phyloP scores from a whole-genome alignment of 2,113 vertebrate species.

The Gymnocephalus cernua region DNA sequence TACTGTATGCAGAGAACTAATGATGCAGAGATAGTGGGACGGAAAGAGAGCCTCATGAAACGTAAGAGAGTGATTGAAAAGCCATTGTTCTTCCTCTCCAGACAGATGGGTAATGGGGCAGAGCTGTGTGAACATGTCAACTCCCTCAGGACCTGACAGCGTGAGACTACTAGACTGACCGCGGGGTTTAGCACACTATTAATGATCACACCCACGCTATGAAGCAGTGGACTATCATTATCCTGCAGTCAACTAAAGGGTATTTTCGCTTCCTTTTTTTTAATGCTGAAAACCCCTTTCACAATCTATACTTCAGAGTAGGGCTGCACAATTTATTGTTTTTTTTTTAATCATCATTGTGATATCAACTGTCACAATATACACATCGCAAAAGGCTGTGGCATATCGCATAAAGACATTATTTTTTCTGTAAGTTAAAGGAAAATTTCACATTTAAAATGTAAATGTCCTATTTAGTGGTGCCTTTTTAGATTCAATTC shows the following conservation, averaged over 20 bases:
- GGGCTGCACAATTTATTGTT: too few relatives aligned
- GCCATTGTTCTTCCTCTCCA: slow-evolving; percentile 57
- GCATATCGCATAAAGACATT: too few relatives aligned
- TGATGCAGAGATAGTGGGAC: slow-evolving; percentile 41
- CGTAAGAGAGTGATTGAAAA: slow-evolving; percentile 27
- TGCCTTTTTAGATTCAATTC: too few relatives aligned
- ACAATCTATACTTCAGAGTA: slow-evolving; percentile 36
- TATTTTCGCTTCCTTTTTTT: slow-evolving; percentile 33
- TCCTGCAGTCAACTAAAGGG: slow-evolving; percentile 47
- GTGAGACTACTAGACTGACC: slow-evolving; percentile 65
- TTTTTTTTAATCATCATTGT: too few relatives aligned
- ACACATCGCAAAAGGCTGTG: too few relatives aligned
- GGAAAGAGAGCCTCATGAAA: background rate
- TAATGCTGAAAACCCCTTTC: slow-evolving; percentile 33
- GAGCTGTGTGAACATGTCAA: slow-evolving; percentile 63
- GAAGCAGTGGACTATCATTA: slow-evolving; percentile 43
- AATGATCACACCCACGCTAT: slow-evolving; percentile 59
- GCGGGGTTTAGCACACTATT: slow-evolving; percentile 59
- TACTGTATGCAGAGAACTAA: slow-evolving; percentile 44
- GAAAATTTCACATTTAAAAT: too few relatives aligned
- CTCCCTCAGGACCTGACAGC: slow-evolving; percentile 67
- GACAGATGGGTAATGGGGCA: slow-evolving; percentile 78
- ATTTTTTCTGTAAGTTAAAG: too few relatives aligned
- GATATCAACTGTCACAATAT: too few relatives aligned
- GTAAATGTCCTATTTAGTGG: too few relatives aligned